Conservation (phyloP, 1,140 invertebrate genomes). For the Gonioctena quinquepunctata region DNA sequence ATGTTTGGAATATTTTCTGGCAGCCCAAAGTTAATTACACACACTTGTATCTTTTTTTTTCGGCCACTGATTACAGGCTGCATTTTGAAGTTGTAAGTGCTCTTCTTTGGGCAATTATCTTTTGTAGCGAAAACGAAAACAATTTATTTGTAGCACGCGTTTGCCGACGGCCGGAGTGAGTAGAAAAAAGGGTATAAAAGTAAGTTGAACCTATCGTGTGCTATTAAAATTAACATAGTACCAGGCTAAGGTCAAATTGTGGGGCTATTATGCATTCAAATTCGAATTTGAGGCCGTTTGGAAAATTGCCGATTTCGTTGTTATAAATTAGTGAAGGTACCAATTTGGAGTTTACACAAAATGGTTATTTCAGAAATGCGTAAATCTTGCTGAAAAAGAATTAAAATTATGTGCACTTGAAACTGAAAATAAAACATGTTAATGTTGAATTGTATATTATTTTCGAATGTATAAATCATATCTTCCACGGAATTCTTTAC, state of each 20-base stretch:
- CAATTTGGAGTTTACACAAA: not conserved
- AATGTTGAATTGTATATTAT: too few species aligned
- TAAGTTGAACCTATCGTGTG: not conserved
- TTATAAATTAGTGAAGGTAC: not conserved
- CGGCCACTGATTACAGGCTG: not conserved
- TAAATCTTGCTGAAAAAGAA: too few species aligned
- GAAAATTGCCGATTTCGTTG: not conserved
- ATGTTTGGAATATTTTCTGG: not conserved
- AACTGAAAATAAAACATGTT: too few species aligned
- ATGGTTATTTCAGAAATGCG: not conserved
- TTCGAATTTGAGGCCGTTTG: not conserved
- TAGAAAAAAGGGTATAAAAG: not conserved
- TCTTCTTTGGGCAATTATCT: constrained; percentile 1
- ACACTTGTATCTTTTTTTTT: not conserved
- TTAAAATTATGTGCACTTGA: too few species aligned
- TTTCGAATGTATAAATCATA: too few species aligned
- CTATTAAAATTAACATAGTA: not conserved
- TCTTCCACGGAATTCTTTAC: too few species aligned
- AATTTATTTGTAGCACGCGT: constrained; percentile 5
- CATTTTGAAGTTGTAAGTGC: not conserved
- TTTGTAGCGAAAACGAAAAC: constrained; percentile 3
- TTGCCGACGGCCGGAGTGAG: not conserved
- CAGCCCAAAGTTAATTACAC: not conserved
- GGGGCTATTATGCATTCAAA: constrained; percentile 1
- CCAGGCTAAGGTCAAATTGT: not conserved